Base-by-base conservation (phyloP, 2,797 vertebrate species). In the Chrosomus eos region DNA sequence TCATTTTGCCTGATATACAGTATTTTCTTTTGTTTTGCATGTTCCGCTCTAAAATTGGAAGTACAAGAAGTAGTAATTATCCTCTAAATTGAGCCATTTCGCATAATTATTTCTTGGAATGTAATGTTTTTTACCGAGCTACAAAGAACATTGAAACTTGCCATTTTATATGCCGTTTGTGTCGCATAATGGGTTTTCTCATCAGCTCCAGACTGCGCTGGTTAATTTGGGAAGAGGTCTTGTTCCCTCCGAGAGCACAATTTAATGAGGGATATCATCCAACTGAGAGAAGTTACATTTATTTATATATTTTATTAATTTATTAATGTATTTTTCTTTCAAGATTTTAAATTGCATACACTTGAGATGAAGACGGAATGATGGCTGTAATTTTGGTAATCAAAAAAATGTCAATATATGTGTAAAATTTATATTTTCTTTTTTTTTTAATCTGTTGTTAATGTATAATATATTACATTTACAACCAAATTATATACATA, bases 21-120 rank as follows among this genome's bases (percentile, higher is more conserved):
- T 43, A n/a, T 48, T 76, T 43, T 67, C 36, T 48, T 75, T 66
- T 66, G 72, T 67, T 80, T 43, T 51, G 38, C 43, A 80, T 83
- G 62, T 83, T 70, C 80, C 70, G 5, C 68, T 68, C 82, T 80
- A 58, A 83, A 80, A 86, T 83, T 83, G 60, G 71, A 85, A 64
- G 70, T 55, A 36, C 84, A 78, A 71, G 48, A 43, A 80, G 72
- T 77, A 81, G 78, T 86, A 86, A 79, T 86, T 78, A 84, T 81
- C 21, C 66, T n/a, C 60, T 28, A 84, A 86, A 86, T 70, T 86
- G 81, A 73, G 72, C 66, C 31, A 81, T 86, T 88, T 88, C 18
- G 7, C 45, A 43, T 84, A 71, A 84, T 86, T 83, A 86, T 88
- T 84, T 86, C 80, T 77, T 81, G 58, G 62, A 79, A 31, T 76